Percentiles rank a stretch among this genome's conserved stretches.
These are phyloP conservation scores for Chlorocebus sabaeus DNA, from an alignment of 2,113 vertebrate species.

Conservation along the genomic window DNA sequence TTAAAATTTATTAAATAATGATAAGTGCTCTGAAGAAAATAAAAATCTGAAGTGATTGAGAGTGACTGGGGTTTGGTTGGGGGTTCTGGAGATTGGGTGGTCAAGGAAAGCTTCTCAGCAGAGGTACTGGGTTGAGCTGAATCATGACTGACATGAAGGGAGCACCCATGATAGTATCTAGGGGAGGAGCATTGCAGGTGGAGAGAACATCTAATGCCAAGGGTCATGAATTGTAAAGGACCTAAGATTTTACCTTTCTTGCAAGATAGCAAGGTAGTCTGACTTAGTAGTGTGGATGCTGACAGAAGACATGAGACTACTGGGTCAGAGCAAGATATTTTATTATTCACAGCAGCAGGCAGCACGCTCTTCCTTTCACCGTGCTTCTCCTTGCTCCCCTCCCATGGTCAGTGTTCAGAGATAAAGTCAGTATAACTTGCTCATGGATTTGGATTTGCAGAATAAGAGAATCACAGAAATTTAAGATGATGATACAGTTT, in stretches of 20 bases:
- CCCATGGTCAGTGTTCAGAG: not conserved
- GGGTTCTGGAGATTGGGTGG: not conserved
- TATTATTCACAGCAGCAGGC: not conserved
- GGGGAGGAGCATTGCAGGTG: not conserved
- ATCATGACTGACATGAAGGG: not conserved
- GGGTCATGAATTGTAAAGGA: not conserved
- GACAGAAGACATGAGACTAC: not conserved
- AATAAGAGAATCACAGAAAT: not conserved
- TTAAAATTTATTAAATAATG: not conserved
- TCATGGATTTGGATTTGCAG: not conserved
- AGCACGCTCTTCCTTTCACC: rapidly evolving
- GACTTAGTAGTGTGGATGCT: not conserved
- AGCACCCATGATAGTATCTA: too few relatives aligned
- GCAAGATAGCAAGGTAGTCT: not conserved
- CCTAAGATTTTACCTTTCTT: not conserved
- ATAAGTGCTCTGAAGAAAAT: not conserved
- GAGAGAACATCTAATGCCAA: not conserved
- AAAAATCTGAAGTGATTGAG: not conserved
- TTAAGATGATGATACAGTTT: not conserved
- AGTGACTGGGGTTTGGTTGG: not conserved
- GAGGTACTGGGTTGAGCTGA: not conserved
- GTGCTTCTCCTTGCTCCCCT: not conserved
- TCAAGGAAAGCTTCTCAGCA: not conserved
- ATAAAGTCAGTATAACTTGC: not conserved
- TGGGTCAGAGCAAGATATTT: not conserved